phyloP scores from a whole-genome alignment of 2,888 invertebrate genomes.

The Lydus trimaculatus region DNA sequence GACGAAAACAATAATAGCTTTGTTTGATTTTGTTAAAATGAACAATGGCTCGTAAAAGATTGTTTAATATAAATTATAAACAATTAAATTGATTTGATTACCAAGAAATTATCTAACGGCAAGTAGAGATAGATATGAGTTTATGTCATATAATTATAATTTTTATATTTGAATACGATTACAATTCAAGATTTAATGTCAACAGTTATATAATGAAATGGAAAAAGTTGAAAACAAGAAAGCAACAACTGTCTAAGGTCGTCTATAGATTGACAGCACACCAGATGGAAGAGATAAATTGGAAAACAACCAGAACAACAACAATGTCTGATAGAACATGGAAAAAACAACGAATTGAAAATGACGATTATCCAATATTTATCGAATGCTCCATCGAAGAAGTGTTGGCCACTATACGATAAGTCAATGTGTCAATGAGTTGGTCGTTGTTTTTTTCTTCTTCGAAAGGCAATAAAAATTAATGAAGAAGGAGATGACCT shows the following conservation, averaged over 20 bases:
- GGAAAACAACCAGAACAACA: constrained; percentile 5
- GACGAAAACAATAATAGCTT: neutral
- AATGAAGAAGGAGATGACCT: constrained; percentile 10
- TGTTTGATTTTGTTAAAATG: neutral
- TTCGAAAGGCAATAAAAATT: neutral
- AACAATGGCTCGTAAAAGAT: neutral
- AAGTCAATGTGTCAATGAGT: constrained; percentile 17
- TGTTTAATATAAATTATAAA: constrained; percentile 5
- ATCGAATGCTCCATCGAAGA: neutral
- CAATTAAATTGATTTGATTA: constrained; percentile 4
- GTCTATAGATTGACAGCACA: constrained; percentile 9
- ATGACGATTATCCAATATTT: constrained; percentile 9
- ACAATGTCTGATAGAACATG: neutral
- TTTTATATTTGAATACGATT: neutral
- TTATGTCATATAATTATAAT: neutral
- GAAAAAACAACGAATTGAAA: constrained; percentile 1
- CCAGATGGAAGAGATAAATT: constrained; percentile 3
- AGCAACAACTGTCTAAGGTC: constrained; percentile 10
- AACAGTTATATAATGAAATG: constrained; percentile 6
- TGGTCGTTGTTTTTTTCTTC: neutral
- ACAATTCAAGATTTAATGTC: neutral
- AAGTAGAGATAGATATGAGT: neutral
- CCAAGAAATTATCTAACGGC: neutral
- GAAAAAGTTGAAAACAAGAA: constrained; percentile 3
- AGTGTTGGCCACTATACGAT: constrained; percentile 8